Conservation (phyloP, 2,113 vertebrate genomes). For the Casuarius casuarius region DNA sequence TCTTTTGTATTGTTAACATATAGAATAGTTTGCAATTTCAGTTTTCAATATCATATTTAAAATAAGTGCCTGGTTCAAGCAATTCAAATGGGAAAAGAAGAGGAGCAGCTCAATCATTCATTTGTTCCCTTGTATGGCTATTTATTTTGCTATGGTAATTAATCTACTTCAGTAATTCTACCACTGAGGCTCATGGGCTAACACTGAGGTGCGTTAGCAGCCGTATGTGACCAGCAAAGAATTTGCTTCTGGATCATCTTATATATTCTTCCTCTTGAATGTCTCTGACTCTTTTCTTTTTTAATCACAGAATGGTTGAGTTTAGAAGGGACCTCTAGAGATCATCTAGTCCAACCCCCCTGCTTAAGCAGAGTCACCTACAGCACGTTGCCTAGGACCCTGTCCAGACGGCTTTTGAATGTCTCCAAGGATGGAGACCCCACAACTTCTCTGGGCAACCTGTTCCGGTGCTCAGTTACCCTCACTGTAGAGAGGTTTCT, state of each 20-base stretch:
- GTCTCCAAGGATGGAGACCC: too few species aligned
- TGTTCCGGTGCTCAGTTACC: too few species aligned
- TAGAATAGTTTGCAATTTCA: neutral
- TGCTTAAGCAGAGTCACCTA: too few species aligned
- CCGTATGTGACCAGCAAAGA: neutral
- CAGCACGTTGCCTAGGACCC: too few species aligned
- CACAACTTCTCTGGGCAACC: too few species aligned
- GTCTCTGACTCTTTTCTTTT: neutral
- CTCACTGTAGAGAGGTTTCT: too few species aligned
- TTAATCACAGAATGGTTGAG: too few species aligned
- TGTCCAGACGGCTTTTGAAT: too few species aligned
- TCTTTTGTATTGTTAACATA: neutral
- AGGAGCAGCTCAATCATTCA: rapidly evolving
- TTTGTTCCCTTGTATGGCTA: neutral
- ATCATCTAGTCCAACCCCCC: too few species aligned
- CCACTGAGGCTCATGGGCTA: neutral
- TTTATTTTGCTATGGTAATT: neutral
- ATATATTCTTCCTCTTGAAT: neutral
- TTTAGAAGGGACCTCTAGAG: too few species aligned
- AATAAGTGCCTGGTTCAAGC: neutral
- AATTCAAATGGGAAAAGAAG: neutral
- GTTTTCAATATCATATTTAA: neutral
- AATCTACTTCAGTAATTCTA: neutral
- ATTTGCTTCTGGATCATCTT: neutral
- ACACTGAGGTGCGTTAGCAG: neutral